phyloP scores from a whole-genome alignment of 2,888 invertebrate species.

The Oscheius myriophilus region DNA sequence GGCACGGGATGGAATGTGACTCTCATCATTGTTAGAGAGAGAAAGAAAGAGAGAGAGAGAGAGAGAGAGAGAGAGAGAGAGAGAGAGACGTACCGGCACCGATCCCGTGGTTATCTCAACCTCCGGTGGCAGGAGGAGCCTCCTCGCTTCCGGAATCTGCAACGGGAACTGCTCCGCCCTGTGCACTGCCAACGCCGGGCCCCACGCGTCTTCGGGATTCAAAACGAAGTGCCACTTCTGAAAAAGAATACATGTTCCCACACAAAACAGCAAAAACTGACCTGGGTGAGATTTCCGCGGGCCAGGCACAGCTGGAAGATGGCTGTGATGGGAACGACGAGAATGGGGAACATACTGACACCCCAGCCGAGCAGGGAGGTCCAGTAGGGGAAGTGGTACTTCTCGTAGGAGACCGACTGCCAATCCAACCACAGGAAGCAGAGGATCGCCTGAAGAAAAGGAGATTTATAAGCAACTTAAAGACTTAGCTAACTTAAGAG shows the following conservation, averaged over 20 bases:
- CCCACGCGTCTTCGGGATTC: slow-evolving; percentile 70
- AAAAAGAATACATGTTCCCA: slow-evolving; percentile 9
- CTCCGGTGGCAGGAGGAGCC: slow-evolving; percentile 53
- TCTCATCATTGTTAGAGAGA: too few species aligned
- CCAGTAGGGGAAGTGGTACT: slow-evolving; percentile 76
- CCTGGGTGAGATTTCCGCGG: slow-evolving; percentile 66
- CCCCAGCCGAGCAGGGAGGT: slow-evolving; percentile 78
- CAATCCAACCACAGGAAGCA: slow-evolving; percentile 81
- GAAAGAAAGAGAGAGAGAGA: too few species aligned
- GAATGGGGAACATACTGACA: slow-evolving; percentile 80
- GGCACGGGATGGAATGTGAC: too few species aligned
- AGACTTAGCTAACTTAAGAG: too few species aligned
- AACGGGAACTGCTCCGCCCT: slow-evolving; percentile 69
- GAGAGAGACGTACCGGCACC: slow-evolving; percentile 73
- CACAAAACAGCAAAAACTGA: slow-evolving; percentile 33
- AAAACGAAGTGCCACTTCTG: slow-evolving; percentile 66
- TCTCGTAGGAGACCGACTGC: slow-evolving; percentile 77
- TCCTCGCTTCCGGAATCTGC: slow-evolving; percentile 70
- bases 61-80: slow-evolving; percentile 69
- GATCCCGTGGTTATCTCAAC: slow-evolving; percentile 38
- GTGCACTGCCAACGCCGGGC: slow-evolving; percentile 70
- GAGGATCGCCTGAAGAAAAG: slow-evolving; percentile 78
- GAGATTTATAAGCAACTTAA: too few species aligned
- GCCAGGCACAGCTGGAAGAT: slow-evolving; percentile 72
- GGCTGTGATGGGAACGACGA: slow-evolving; percentile 79